Evolutionary conservation across 2,113 vertebrate species (phyloP).

Genomic region (Strix uralensis): DNA sequence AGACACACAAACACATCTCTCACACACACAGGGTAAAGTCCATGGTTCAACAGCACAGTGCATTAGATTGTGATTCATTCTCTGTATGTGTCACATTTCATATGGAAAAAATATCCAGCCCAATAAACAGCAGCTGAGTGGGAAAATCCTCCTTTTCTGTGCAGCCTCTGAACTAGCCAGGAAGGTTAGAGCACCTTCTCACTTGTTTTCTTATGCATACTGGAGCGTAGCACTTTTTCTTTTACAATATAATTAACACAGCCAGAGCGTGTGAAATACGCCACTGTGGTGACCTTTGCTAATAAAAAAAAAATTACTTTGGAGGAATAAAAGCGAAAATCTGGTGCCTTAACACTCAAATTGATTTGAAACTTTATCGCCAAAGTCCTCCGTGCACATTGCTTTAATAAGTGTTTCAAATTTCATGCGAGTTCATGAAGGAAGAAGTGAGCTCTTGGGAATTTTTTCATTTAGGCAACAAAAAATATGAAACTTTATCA

Average conservation of each 20-base stretch:
- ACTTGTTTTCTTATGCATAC: neutral
- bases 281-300: slow-evolving; percentile 40
- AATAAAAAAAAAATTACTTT: slow-evolving; percentile 9
- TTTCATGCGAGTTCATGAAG: neutral
- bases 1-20: neutral
- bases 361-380: slow-evolving; percentile 60
- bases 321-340: slow-evolving; percentile 1
- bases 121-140: neutral
- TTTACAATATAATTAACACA: slow-evolving; percentile 19
- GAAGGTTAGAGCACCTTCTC: neutral
- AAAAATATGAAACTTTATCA: slow-evolving; percentile 70
- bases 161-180: neutral
- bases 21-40: neutral
- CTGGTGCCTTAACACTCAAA: slow-evolving; percentile 27
- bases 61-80: neutral
- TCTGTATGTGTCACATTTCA: neutral
- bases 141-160: neutral
- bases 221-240: neutral
- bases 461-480: slow-evolving; percentile 62
- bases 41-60: neutral
- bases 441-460: neutral
- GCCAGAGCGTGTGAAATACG: neutral
- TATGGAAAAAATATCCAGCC: neutral
- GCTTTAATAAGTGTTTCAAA: slow-evolving; percentile 37
- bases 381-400: neutral